Evolutionary conservation across 2,797 vertebrate species (phyloP).

Genomic region (Esox masquinongy): DNA sequence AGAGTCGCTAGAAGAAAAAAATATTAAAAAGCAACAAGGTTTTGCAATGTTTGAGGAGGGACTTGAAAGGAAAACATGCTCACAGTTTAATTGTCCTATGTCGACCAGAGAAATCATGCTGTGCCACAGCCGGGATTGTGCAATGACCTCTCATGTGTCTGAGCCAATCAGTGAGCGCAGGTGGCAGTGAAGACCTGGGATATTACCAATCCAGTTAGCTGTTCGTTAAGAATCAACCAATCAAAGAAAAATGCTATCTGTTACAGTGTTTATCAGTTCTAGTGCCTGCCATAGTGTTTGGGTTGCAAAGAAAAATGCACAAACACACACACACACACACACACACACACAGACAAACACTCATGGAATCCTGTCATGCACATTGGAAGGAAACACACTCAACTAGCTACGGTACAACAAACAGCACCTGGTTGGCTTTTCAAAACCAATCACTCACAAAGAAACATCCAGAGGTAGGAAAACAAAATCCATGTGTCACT

Average conservation of each 20-base stretch:
- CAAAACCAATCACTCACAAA: neutral
- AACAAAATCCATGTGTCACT: neutral
- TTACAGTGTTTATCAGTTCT: conserved; percentile 52
- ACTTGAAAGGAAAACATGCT: conserved; percentile 28
- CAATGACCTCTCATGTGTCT: conserved; percentile 24
- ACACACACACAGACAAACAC: conserved; percentile 24
- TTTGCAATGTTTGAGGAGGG: neutral
- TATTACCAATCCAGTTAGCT: conserved; percentile 22
- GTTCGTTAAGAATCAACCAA: conserved; percentile 30
- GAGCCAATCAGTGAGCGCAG: conserved; percentile 29
- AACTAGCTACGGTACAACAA: neutral
- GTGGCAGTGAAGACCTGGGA: conserved; percentile 5
- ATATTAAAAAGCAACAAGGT: conserved; percentile 36
- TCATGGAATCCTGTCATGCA: conserved; percentile 13
- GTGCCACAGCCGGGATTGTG: conserved; percentile 32
- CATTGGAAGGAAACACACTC: conserved; percentile 19
- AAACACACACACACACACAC: conserved; percentile 33
- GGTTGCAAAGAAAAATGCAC: conserved; percentile 62
- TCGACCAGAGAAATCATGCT: conserved; percentile 35
- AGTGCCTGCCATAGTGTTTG: conserved; percentile 66
- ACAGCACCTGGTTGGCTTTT: neutral
- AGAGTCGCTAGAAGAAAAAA: conserved; percentile 3
- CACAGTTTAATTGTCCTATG: conserved; percentile 36
- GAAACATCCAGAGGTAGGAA: neutral
- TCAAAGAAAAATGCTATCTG: conserved; percentile 43